Conservation (phyloP, 2,113 vertebrate species). For the Saccopteryx leptura region DNA sequence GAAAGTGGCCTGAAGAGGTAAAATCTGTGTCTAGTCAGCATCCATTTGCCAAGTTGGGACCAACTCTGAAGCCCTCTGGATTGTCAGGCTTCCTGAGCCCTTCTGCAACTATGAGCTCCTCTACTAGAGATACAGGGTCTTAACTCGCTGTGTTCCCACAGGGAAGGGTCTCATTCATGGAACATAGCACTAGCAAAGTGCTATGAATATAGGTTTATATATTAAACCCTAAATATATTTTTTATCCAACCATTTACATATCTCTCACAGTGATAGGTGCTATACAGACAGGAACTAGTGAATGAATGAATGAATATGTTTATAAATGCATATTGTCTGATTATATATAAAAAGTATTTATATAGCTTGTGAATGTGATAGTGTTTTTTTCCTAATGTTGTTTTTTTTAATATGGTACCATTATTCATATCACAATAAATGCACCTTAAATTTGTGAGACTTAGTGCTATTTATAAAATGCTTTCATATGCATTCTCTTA, state of each 20-base stretch:
- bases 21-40: not conserved
- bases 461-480: constrained; percentile 68
- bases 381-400: constrained; percentile 16
- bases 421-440: constrained; percentile 75
- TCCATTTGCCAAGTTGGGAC: not conserved
- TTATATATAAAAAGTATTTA: constrained; percentile 63
- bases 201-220: no score
- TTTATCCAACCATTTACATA: constrained; percentile 40
- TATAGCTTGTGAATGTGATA: constrained; percentile 21
- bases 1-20: not conserved
- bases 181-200: not conserved
- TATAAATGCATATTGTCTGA: constrained; percentile 41
- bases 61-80: not conserved
- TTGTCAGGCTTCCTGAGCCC: not conserved
- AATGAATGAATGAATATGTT: constrained; percentile 57
- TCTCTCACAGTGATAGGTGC: not conserved
- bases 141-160: not conserved
- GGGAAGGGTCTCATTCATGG: not conserved
- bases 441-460: constrained; percentile 52
- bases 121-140: not conserved
- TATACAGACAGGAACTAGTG: not conserved
- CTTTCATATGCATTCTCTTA: constrained; percentile 60
- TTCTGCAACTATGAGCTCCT: not conserved
- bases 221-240: constrained; percentile 7
- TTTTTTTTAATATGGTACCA: constrained; percentile 54